Conservation (phyloP, 2,113 vertebrate genomes). For the Clarias magur region DNA sequence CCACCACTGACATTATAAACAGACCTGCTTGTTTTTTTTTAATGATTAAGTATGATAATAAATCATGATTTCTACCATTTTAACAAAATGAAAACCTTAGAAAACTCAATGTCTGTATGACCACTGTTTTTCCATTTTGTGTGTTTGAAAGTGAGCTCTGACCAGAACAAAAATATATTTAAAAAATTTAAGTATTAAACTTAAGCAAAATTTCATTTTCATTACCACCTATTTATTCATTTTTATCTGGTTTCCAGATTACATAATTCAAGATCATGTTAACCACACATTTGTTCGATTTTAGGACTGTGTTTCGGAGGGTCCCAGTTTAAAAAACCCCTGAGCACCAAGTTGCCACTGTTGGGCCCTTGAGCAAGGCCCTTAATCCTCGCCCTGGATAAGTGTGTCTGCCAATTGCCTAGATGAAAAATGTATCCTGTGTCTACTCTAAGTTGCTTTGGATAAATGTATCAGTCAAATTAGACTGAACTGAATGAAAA, state of each 20-base stretch:
- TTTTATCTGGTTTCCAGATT: background rate
- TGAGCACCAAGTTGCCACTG: background rate
- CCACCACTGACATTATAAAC: background rate
- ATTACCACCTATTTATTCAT: background rate
- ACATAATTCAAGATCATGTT: background rate
- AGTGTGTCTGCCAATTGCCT: too few species aligned
- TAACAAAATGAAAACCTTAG: background rate
- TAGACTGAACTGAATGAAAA: background rate
- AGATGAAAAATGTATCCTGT: background rate
- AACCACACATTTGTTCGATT: background rate
- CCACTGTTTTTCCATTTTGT: background rate
- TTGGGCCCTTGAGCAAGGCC: background rate
- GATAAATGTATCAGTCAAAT: background rate
- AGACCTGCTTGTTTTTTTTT: background rate
- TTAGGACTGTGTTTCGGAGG: background rate
- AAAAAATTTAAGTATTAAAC: background rate
- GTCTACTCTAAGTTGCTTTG: background rate
- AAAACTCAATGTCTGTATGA: background rate
- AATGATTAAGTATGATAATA: background rate
- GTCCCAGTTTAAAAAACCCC: too few species aligned
- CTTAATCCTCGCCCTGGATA: background rate
- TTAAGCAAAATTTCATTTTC: background rate
- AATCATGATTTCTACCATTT: background rate
- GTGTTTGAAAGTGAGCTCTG: background rate
- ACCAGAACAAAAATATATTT: background rate